These are phyloP conservation scores for Aix galericulata DNA, from an alignment of 2,113 vertebrate species.

Conservation along the genomic window DNA sequence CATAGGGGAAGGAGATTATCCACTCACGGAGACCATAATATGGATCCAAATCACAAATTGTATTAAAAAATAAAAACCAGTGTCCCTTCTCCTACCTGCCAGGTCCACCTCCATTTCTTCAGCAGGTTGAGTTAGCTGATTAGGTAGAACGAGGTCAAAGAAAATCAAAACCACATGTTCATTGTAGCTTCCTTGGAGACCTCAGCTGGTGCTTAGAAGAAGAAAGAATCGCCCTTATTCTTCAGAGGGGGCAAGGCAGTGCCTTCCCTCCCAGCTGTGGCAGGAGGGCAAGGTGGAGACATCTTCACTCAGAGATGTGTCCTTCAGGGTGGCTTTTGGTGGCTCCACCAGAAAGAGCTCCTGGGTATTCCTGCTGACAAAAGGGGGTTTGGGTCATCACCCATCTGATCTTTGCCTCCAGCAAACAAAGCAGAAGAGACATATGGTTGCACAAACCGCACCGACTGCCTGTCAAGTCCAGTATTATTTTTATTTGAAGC, in stretches of 20 bases:
- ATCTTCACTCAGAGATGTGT: not conserved
- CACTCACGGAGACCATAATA: not conserved
- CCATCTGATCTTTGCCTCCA: not conserved
- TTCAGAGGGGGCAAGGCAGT: not conserved
- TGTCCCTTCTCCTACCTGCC: not conserved
- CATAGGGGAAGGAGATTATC: not conserved
- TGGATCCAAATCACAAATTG: not conserved
- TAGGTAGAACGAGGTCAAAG: not conserved
- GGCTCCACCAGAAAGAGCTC: not conserved
- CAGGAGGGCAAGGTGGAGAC: rapidly evolving
- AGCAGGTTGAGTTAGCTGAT: not conserved
- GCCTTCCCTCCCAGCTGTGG: not conserved
- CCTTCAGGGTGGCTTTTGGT: not conserved
- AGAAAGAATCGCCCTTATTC: not conserved
- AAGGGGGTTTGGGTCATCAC: not conserved
- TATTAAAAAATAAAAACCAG: not conserved
- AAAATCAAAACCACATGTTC: not conserved
- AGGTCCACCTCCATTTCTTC: not conserved
- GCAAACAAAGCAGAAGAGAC: not conserved
- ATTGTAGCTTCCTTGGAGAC: not conserved
- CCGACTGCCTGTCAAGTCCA: not conserved
- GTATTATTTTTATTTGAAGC: not conserved
- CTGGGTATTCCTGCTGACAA: not conserved
- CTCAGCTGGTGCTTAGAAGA: not conserved
- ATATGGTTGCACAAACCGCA: not conserved